Conservation (phyloP, 2,888 invertebrate genomes). For the Synanthedon vespiformis region DNA sequence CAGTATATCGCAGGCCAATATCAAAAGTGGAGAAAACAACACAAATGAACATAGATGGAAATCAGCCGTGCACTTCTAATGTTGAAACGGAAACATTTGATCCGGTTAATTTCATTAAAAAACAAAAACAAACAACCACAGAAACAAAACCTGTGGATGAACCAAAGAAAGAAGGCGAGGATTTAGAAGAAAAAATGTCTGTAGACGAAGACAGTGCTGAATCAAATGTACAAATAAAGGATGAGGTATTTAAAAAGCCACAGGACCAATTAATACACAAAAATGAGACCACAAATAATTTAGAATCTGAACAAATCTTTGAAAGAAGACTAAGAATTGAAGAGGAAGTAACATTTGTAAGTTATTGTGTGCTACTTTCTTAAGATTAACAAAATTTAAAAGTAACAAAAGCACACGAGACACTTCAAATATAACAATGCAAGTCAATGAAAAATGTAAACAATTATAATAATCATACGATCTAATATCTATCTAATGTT, state of each 20-base stretch:
- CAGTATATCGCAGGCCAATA: constrained; percentile 53
- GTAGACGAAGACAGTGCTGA: constrained; percentile 1
- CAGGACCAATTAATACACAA: constrained; percentile 2
- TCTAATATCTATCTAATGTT: too few relatives aligned
- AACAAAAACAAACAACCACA: constrained; percentile 13
- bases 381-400: too few relatives aligned
- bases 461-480: too few relatives aligned
- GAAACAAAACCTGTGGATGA: constrained; percentile 3
- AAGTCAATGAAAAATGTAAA: too few relatives aligned
- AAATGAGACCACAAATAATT: background rate
- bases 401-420: too few relatives aligned
- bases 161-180: constrained; percentile 4
- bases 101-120: constrained; percentile 28
- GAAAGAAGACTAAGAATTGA: constrained; percentile 56
- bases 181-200: constrained; percentile 6
- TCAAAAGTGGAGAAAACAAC: constrained; percentile 4
- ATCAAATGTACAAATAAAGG: constrained; percentile 5
- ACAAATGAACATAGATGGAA: constrained; percentile 8
- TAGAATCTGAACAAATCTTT: constrained; percentile 12
- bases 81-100: constrained; percentile 16
- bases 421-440: too few relatives aligned
- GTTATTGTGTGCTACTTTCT: too few relatives aligned
- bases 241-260: constrained; percentile 5
- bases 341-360: constrained; percentile 60
- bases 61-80: constrained; percentile 16